These are phyloP conservation scores for Cariama cristata DNA, from an alignment of 2,113 vertebrate genomes.

Conservation along the genomic window DNA sequence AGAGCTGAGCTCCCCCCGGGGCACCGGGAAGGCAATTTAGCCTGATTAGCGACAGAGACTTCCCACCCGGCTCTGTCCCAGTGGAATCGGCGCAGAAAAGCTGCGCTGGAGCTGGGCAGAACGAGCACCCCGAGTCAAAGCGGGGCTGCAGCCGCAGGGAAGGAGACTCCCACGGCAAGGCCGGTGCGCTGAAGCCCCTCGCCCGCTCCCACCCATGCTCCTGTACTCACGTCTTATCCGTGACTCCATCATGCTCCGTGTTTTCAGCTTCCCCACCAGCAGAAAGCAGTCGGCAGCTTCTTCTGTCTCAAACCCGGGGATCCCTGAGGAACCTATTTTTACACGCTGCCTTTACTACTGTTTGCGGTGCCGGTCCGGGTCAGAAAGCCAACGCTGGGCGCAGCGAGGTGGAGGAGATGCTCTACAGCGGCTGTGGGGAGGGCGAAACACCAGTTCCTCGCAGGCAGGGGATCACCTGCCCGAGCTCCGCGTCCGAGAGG, in stretches of 20 bases:
- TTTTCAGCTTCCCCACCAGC: neutral
- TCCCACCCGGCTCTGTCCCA: neutral
- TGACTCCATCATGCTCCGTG: neutral
- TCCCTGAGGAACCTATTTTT: neutral
- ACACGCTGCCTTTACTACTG: neutral
- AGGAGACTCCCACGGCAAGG: neutral
- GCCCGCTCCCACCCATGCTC: neutral
- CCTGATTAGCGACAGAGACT: neutral
- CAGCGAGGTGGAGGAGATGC: neutral
- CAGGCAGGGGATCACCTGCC: rapidly evolving
- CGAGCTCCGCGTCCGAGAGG: too few species aligned
- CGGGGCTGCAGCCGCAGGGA: neutral
- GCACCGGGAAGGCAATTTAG: neutral
- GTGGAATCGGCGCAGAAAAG: neutral
- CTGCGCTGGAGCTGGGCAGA: neutral
- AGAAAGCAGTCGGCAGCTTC: neutral
- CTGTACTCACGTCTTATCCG: neutral
- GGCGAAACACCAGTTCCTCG: rapidly evolving
- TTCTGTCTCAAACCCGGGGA: neutral
- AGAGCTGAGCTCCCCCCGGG: neutral
- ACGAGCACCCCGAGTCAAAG: neutral
- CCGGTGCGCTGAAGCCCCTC: neutral
- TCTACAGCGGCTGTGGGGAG: neutral
- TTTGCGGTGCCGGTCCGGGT: rapidly evolving
- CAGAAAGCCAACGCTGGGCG: rapidly evolving